Evolutionary conservation across 2,113 vertebrate genomes (phyloP).

Genomic region (Xerus inauris): DNA sequence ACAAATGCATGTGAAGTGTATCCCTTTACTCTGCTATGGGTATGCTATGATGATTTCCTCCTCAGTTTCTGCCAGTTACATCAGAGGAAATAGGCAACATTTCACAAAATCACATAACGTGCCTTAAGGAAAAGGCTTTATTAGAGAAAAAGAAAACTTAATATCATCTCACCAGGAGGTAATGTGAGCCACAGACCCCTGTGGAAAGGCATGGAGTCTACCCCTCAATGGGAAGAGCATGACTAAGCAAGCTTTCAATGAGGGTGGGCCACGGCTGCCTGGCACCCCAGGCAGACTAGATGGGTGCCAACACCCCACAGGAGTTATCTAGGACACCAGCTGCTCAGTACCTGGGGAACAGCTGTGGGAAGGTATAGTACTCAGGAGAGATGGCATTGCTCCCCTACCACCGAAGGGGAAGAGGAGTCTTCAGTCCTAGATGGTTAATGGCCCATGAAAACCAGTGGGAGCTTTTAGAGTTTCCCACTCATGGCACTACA

Average conservation of each 20-base stretch:
- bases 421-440: not conserved
- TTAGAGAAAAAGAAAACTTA: not conserved
- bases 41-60: not conserved
- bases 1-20: not conserved
- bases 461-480: not conserved
- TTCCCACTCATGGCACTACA: too few species aligned
- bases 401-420: too few species aligned
- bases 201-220: too few species aligned
- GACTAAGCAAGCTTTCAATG: not conserved
- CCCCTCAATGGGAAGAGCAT: too few species aligned
- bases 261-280: too few species aligned
- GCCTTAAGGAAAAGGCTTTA: not conserved
- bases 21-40: not conserved
- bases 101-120: not conserved
- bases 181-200: not conserved
- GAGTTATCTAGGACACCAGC: not conserved
- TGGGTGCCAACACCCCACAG: not conserved
- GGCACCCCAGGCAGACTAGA: not conserved
- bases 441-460: not conserved
- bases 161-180: not conserved
- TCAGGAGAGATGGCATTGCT: not conserved
- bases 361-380: rapidly evolving
- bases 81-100: not conserved
- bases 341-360: not conserved
- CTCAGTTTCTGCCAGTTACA: not conserved